Conservation (phyloP, 2,888 invertebrate species). For the Lithophane socia region DNA sequence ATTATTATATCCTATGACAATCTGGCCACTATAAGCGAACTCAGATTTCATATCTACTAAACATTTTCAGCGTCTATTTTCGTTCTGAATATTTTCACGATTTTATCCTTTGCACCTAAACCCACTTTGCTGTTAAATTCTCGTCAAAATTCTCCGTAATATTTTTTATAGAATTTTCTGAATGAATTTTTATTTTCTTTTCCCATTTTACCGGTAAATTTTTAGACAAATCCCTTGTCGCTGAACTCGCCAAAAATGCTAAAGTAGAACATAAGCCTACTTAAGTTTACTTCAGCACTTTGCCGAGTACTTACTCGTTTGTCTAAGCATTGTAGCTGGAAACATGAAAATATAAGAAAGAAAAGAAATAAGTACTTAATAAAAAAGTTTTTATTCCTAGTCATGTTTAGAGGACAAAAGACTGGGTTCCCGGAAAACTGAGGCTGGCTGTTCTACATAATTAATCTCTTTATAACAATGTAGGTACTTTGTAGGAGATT, state of each 20-base stretch:
- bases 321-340: conserved; percentile 22
- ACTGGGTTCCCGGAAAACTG: background rate
- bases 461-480: background rate
- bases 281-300: conserved; percentile 48
- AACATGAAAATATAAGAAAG: conserved; percentile 17
- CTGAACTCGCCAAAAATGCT: conserved; percentile 8
- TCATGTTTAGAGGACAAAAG: background rate
- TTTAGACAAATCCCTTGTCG: conserved; percentile 50
- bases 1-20: conserved; percentile 24
- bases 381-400: background rate
- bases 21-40: background rate
- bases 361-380: background rate
- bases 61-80: background rate
- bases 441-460: background rate
- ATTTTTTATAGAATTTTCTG: conserved; percentile 35
- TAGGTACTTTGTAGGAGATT: background rate
- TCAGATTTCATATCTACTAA: conserved; percentile 1
- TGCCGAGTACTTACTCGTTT: conserved; percentile 26
- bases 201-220: conserved; percentile 16
- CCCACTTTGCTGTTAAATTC: conserved; percentile 13
- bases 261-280: conserved; percentile 45
- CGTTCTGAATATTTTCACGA: conserved; percentile 1
- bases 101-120: background rate
- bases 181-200: conserved; percentile 20
- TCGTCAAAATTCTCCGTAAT: conserved; percentile 3